Evolutionary conservation across 1,140 invertebrate species (phyloP), one percentile per base, ranked within the genome.

Genomic region (Drosophila mayri): DNA sequence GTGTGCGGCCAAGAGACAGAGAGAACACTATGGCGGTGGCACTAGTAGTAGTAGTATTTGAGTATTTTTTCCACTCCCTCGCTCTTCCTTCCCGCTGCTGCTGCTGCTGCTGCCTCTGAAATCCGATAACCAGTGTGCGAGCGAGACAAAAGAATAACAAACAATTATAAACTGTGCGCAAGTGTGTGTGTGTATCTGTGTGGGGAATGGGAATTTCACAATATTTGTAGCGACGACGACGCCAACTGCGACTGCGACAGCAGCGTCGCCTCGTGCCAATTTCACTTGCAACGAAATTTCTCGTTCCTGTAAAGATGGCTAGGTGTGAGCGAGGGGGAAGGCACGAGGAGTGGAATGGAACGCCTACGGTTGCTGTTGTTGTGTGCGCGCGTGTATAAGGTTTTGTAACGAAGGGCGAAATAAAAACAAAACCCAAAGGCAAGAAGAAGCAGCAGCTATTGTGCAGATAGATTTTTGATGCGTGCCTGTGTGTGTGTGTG

Each of bases 91-190:
- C 18, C 50, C 70, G 55, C 57, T 72, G 57, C 77, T 80, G 12
- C 10, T 1, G 22, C 22, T 50, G 64, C 49, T 52, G 64, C 75
- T 83, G 75, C 41, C 59, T 65, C 77, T 81, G 85, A 88, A 88
- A 88, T 90, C 85, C 85, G 85, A 88, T 88, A 88, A 88, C 81
- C 84, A 88, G 83, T 71, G 85, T 88, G 81, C 78, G 70, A 88
- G 85, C 85, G 81, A 79, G 85, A 88, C 78, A 85, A 85, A 88
- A 88, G 85, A 88, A 88, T 88, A 88, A 88, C 85, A 88, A 88
- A 88, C 85, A 88, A 88, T 88, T 90, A 88, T 90, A 90, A 81
- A 59, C 62, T 66, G 72, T 65, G 61, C 55, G 61, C 55, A 55
- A 68, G 79, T 63, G 60, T 66, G 50, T 68, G 52, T 64, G 49